Percentiles rank a stretch among this genome's conserved stretches.
Conservation (phyloP, 1,140 invertebrate species). For the Lepidotrigona ventralis region DNA sequence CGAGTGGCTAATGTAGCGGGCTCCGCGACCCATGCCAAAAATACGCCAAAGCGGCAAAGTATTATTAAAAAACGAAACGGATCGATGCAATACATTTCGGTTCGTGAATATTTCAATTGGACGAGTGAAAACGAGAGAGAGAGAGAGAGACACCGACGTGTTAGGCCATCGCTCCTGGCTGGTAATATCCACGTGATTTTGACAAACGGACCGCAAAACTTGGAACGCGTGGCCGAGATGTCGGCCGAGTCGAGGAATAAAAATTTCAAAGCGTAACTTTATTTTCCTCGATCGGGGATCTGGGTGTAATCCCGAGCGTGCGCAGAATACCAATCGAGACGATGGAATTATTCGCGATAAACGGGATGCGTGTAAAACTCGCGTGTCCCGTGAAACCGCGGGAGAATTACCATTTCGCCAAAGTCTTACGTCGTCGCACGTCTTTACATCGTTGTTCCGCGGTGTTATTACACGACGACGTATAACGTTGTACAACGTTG, state of each 20-base stretch:
- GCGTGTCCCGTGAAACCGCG: constrained; percentile 26
- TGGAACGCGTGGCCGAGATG: not conserved
- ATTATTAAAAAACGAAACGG: not conserved
- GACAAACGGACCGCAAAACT: constrained; percentile 20
- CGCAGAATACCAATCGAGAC: not conserved
- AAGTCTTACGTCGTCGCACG: not conserved
- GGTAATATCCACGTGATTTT: constrained; percentile 10
- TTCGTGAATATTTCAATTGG: constrained; percentile 11
- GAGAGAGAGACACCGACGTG: no score
- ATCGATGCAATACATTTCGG: not conserved
- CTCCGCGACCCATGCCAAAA: not conserved
- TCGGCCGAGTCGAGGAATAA: not conserved
- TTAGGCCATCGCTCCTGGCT: no score
- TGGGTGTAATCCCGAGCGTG: constrained; percentile 1
- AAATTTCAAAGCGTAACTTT: constrained; percentile 29
- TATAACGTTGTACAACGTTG: no score
- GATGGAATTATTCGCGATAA: constrained; percentile 37
- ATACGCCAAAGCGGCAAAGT: not conserved
- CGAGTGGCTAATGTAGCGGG: not conserved
- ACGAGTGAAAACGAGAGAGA: not conserved
- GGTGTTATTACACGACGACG: not conserved
- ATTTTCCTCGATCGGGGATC: not conserved
- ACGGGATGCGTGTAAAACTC: constrained; percentile 5
- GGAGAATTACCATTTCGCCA: constrained; percentile 17
- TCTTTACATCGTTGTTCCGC: not conserved